These are phyloP conservation scores for Agrochola lychnidis DNA, from an alignment of 2,888 invertebrate species.

Conservation along the genomic window DNA sequence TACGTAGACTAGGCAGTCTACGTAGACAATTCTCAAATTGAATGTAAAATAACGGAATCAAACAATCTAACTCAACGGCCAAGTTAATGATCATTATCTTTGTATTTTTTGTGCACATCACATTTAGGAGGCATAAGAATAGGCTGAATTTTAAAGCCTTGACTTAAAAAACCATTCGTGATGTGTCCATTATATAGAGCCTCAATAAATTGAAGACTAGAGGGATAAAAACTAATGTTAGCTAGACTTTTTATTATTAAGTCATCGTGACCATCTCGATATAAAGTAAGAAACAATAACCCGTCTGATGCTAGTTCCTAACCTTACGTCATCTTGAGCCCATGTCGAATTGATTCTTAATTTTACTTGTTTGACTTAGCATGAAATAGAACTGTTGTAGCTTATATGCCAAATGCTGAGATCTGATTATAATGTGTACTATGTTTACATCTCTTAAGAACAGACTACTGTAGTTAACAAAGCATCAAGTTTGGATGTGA, in stretches of 20 bases:
- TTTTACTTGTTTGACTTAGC: constrained; percentile 72
- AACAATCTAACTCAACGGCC: constrained; percentile 28
- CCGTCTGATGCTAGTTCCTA: constrained; percentile 65
- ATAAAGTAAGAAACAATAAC: constrained; percentile 71
- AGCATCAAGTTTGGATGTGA: not conserved
- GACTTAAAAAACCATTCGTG: constrained; percentile 37
- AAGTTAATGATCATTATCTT: constrained; percentile 48
- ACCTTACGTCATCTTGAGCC: constrained; percentile 80
- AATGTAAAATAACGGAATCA: constrained; percentile 48
- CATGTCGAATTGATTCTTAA: constrained; percentile 82
- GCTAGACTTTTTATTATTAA: constrained; percentile 69
- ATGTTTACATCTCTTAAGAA: constrained; percentile 1
- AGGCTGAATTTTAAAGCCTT: constrained; percentile 40
- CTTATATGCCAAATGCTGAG: constrained; percentile 30
- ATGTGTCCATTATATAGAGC: constrained; percentile 6
- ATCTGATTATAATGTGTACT: constrained; percentile 9
- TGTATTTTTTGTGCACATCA: constrained; percentile 43
- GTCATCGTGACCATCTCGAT: constrained; percentile 69
- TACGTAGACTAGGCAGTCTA: not conserved
- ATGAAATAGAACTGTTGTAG: constrained; percentile 65
- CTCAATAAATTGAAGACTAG: constrained; percentile 33
- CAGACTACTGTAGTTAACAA: not conserved
- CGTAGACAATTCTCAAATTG: constrained; percentile 19
- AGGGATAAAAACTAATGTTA: constrained; percentile 41
- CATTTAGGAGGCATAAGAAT: constrained; percentile 18